Base-by-base conservation (phyloP, 2,797 vertebrate genomes). In the Esox masquinongy region DNA sequence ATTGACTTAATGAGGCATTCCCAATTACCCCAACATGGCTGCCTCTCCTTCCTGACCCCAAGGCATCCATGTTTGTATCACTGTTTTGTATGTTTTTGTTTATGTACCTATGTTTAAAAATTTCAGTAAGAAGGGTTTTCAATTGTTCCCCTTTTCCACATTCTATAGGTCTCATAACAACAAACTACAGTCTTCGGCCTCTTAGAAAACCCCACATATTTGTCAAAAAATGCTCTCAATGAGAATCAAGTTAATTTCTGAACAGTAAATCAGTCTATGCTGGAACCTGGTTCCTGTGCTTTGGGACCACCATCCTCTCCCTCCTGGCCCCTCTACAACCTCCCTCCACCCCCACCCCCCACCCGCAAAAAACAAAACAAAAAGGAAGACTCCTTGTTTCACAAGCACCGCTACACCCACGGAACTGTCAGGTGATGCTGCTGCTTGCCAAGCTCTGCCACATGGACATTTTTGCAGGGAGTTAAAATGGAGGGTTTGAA, bases 111-210 rank as follows among this genome's bases (percentile, higher is more conserved):
- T 78, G 82, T 77, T 75, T 81, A 74, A 70, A 47, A 47, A 80
- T 70, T 74, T 80, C 61, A 77, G 77, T 78, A 72, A 70, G 78
- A 94, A 94, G 91, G 91, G 88, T 93, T 92, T 93, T 97, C 94
- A 96, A 94, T 92, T 95, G 89, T 94, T 88, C 84, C 93, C 92
- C 94, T 83, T 92, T 87, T 95, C 95, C 95, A 86, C 93, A 94
- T 91, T 94, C 94, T 95, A 90, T 96, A 99, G 97, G 96, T 99
- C 97, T 95, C 97, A 99, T 96, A 98, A 97, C 97, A 99, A 99
- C 97, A 99, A 97, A 94, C 96, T 97, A 91, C 97, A 99, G 94
- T 96, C 96, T 91, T 96, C 96, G 92, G 93, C 95, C 94, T 96
- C 96, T 94, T 99, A 97, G 94, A 95, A 56, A 14, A 90, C 87